Conservation (phyloP, 2,797 vertebrate genomes). For the Amniataba percoides region DNA sequence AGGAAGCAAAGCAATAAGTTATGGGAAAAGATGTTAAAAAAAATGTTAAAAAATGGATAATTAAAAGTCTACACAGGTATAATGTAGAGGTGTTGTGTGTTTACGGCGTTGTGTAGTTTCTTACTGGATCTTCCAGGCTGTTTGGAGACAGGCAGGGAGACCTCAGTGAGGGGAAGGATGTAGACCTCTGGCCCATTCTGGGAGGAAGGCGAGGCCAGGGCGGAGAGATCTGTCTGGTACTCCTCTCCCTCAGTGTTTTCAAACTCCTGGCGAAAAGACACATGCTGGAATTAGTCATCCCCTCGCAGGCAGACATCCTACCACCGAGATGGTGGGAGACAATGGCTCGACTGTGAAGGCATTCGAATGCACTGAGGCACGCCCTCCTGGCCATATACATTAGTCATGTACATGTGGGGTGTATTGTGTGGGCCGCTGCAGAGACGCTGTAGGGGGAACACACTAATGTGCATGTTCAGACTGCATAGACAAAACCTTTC, state of each 20-base stretch:
- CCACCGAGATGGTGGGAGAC: conserved; percentile 61
- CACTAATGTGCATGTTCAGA: conserved; percentile 52
- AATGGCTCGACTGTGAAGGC: conserved; percentile 72
- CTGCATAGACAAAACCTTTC: conserved; percentile 49
- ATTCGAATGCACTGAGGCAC: conserved; percentile 57
- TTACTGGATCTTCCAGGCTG: conserved; percentile 97
- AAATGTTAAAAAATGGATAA: not conserved
- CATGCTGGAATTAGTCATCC: conserved; percentile 75
- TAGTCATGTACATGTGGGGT: conserved; percentile 66
- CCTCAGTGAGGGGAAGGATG: conserved; percentile 95
- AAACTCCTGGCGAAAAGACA: conserved; percentile 90
- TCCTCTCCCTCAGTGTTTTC: conserved; percentile 95
- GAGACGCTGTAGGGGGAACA: conserved; percentile 36
- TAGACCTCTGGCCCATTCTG: conserved; percentile 95
- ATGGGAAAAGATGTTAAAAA: not conserved
- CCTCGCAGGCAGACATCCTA: conserved; percentile 42
- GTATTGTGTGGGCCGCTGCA: conserved; percentile 52
- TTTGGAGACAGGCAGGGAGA: conserved; percentile 95
- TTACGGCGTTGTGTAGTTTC: conserved; percentile 43
- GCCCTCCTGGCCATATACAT: conserved; percentile 67
- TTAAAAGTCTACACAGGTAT: not conserved
- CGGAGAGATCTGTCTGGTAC: conserved; percentile 89
- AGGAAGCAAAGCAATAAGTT: not conserved
- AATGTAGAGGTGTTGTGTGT: not conserved
- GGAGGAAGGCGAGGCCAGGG: conserved; percentile 89